A percentile compares a stretch with the other conserved stretches of the same genome.
These are phyloP conservation scores for Drosophila tripunctata DNA, from an alignment of 2,888 invertebrate species.

Conservation along the genomic window DNA sequence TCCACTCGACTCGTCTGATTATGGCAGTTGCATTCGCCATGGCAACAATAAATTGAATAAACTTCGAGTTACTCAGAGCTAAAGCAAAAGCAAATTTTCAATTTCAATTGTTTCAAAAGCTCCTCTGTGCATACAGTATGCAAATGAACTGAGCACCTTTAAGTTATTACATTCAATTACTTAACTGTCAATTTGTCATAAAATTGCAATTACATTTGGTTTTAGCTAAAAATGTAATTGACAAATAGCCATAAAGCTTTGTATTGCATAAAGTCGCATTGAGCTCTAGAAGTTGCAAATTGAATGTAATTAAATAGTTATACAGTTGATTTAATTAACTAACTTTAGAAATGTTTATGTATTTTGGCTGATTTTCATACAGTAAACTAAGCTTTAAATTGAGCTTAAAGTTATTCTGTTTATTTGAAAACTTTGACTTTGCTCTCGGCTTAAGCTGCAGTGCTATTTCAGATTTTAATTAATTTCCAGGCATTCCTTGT, in stretches of 20 bases:
- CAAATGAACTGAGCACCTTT: not conserved
- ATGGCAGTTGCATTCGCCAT: constrained; percentile 5
- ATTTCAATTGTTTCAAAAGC: not conserved
- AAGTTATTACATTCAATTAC: not conserved
- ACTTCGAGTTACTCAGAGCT: not conserved
- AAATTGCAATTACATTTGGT: constrained; percentile 2
- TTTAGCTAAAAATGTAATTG: constrained; percentile 5
- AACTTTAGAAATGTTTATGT: not conserved
- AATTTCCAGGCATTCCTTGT: not conserved
- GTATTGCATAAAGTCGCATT: not conserved
- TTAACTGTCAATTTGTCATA: not conserved
- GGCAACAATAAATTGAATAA: constrained; percentile 8
- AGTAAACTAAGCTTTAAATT: not conserved
- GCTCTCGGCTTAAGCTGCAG: not conserved
- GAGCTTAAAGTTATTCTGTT: not conserved
- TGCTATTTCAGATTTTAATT: not conserved
- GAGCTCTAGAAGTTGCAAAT: not conserved
- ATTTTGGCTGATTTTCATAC: not conserved
- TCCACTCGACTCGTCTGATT: not conserved
- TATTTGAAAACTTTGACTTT: not conserved
- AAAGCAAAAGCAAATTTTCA: not conserved
- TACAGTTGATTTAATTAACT: not conserved
- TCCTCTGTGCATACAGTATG: no score
- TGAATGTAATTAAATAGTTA: constrained; percentile 2
- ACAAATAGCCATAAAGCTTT: not conserved